Base-by-base conservation (phyloP, 1,140 invertebrate genomes). In the Frieseomelitta varia region DNA sequence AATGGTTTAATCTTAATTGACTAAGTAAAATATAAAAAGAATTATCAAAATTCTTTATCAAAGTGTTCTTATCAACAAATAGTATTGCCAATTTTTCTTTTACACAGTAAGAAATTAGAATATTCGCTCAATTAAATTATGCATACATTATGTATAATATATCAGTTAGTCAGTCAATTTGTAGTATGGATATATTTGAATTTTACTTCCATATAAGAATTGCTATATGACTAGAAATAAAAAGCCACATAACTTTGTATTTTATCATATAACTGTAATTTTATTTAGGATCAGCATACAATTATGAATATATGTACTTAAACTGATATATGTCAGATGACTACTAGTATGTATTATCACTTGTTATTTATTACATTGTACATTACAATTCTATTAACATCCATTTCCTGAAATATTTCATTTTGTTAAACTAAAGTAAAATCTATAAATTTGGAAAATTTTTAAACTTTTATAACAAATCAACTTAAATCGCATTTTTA, bases 121-220 rank as follows among this genome's bases (percentile, higher is more conserved):
- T 65, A 55, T 68, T 69, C 77, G 77, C 77, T 79, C 77, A 79
- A 69, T 68, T 79, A 67, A 79, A 79, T 27, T 21, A 47, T 27
- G 6, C 17, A 15, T 27, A 51, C 4, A 69, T 21, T 61, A 39
- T 39, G 4, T 17, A 65, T 65, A 27, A 65, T 65, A 30, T 65
- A 65, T 65, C 24, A 63, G 21, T 34, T 19, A 53, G 12, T 19
- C 12, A n/a, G 10, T 61, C 27, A 65, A 56, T 51, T 67, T 61
- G 19, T 63, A 71, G 39, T 27, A 55, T 56, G 71, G 6, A 71
- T 81, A 65, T 21, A 51, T 80, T 67, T 67, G 17, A 53, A 78
- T 12, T 34, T 58, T 58, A 47, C 65, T 47, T 63, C 47, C 27
- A 39, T 58, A 8, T 71, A 71, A 79, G 15, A 79, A 55, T 56